phyloP scores from a whole-genome alignment of 2,797 vertebrate species.

The Neosalanx taihuensis region DNA sequence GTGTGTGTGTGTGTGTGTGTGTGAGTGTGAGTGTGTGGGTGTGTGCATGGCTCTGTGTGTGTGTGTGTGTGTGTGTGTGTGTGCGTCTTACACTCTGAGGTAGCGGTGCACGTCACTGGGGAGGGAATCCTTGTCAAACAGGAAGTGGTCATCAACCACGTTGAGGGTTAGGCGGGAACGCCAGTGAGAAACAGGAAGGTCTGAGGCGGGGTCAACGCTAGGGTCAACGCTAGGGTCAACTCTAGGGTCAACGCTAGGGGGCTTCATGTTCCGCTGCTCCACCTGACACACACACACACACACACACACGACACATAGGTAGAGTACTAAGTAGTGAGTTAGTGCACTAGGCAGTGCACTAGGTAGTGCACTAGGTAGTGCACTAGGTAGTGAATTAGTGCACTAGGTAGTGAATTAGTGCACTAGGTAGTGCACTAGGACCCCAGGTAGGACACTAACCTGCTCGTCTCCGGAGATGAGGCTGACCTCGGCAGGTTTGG shows the following conservation, averaged over 20 bases:
- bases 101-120: conserved; percentile 93
- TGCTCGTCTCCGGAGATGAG: conserved; percentile 84
- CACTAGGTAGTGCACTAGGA: not conserved
- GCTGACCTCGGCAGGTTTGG: conserved; percentile 90
- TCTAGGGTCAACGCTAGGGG: no score
- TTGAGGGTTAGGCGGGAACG: conserved; percentile 89
- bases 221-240: no score
- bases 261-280: conserved; percentile 44
- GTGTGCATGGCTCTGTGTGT: no score
- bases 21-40: no score
- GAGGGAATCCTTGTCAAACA: conserved; percentile 87
- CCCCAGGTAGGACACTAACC: not conserved
- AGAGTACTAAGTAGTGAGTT: not conserved
- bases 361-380: not conserved
- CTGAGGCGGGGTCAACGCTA: conserved; percentile 28
- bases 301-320: not conserved
- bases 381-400: not conserved
- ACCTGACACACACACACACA: not conserved
- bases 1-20: not conserved
- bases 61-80: conserved; percentile 1
- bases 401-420: no score
- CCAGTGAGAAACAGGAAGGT: conserved; percentile 89
- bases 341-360: no score
- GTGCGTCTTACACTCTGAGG: conserved; percentile 85
- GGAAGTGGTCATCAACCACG: conserved; percentile 88